Evolutionary conservation across 2,113 vertebrate genomes (phyloP).

Genomic region (Phrynosoma blainvillii): DNA sequence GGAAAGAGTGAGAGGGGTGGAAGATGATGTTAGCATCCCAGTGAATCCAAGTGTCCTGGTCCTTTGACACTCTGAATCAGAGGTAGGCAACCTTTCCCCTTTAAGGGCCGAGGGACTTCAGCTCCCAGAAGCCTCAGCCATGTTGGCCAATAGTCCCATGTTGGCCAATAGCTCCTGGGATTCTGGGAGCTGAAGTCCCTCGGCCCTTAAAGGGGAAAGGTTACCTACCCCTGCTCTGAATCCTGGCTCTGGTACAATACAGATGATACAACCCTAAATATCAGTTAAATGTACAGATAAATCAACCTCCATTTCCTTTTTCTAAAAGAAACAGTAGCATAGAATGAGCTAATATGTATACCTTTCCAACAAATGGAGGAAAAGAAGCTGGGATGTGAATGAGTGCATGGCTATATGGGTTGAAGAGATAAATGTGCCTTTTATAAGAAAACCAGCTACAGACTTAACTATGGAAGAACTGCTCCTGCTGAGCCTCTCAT

Average conservation of each 20-base stretch:
- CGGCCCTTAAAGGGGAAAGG: too few relatives aligned
- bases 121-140: too few relatives aligned
- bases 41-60: background rate
- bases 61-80: background rate
- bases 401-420: slow-evolving; percentile 1
- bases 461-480: slow-evolving; percentile 48
- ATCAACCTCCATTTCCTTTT: background rate
- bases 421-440: slow-evolving; percentile 51
- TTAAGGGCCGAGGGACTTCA: too few relatives aligned
- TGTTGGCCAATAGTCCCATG: too few relatives aligned
- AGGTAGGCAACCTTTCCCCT: too few relatives aligned
- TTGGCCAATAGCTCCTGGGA: too few relatives aligned
- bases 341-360: background rate
- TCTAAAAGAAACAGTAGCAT: background rate
- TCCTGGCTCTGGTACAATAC: background rate
- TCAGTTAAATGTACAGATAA: background rate
- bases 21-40: background rate
- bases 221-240: too few relatives aligned
- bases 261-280: background rate
- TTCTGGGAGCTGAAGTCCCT: too few relatives aligned
- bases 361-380: slow-evolving; percentile 64
- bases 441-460: slow-evolving; percentile 58
- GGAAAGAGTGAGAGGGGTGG: background rate
- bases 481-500: slow-evolving; percentile 51
- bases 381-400: background rate